Evolutionary conservation across 2,888 invertebrate species (phyloP).

Genomic region (Hypomecis punctinalis): DNA sequence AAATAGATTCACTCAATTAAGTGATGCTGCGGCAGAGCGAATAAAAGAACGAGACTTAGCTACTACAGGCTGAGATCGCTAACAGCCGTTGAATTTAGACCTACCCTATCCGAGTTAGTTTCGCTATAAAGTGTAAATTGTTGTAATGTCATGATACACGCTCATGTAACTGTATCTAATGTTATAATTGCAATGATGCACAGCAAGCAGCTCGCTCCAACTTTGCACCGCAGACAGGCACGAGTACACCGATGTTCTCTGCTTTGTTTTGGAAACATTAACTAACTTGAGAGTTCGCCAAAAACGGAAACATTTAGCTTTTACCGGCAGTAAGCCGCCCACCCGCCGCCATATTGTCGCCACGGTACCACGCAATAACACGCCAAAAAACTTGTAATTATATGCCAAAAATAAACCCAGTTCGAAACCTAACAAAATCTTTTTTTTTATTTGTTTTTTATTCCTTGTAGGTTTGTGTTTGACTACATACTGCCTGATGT

Average conservation of each 20-base stretch:
- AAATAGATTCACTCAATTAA: no score
- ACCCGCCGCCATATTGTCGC: constrained; percentile 69
- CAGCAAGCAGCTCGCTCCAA: constrained; percentile 58
- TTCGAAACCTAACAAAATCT: constrained; percentile 55
- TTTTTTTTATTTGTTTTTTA: no score
- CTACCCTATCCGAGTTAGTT: no score
- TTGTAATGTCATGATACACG: no score
- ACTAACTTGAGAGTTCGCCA: constrained; percentile 82
- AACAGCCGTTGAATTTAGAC: no score
- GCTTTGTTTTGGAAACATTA: constrained; percentile 80
- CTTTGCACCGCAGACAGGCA: constrained; percentile 61
- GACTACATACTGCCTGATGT: no score
- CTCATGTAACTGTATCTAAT: constrained; percentile 21
- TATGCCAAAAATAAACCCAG: constrained; percentile 32
- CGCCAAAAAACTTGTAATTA: constrained; percentile 63
- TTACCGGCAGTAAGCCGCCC: constrained; percentile 57
- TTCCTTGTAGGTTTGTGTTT: no score
- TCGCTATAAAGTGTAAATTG: no score
- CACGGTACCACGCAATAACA: constrained; percentile 64
- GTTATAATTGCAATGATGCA: constrained; percentile 42
- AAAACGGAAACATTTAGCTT: constrained; percentile 79
- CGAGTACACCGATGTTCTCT: constrained; percentile 60
- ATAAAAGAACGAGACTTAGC: no score
- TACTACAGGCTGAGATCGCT: no score
- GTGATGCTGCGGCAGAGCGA: no score